Percentiles rank a stretch among this genome's conserved stretches.
Conservation (phyloP, 2,797 vertebrate genomes). For the Tolypeutes matacus region DNA sequence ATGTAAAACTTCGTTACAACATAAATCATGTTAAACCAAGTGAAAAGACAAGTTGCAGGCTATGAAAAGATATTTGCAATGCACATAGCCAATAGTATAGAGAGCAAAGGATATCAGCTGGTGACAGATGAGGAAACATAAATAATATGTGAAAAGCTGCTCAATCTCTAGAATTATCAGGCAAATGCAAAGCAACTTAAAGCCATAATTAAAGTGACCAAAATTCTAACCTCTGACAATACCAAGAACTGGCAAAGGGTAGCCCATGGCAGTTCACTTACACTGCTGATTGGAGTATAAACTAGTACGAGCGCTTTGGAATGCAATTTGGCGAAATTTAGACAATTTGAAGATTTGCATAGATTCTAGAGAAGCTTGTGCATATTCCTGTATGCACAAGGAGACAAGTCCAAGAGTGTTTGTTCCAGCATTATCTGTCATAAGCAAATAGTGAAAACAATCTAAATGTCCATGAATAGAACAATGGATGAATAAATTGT, state of each 20-base stretch:
- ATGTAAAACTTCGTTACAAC: not conserved
- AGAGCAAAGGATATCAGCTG: not conserved
- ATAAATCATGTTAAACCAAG: not conserved
- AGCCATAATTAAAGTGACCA: not conserved
- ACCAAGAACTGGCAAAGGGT: not conserved
- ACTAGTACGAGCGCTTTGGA: not conserved
- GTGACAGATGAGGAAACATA: not conserved
- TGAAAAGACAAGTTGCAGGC: not conserved
- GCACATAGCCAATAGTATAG: not conserved
- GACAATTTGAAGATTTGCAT: not conserved
- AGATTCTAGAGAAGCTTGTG: not conserved
- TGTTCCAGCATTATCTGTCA: not conserved
- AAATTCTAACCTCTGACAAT: not conserved
- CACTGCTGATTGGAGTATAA: not conserved
- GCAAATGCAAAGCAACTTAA: not conserved
- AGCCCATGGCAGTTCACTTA: fast-evolving
- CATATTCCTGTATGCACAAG: not conserved
- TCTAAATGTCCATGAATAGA: not conserved
- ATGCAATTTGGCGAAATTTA: not conserved
- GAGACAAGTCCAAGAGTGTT: not conserved
- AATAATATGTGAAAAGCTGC: not conserved
- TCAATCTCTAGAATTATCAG: not conserved
- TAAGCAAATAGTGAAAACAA: not conserved
- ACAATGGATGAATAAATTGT: not conserved
- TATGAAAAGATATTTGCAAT: not conserved